Percentiles rank a stretch among this genome's conserved stretches.
phyloP scores from a whole-genome alignment of 2,113 vertebrate species.

The Cynoglossus semilaevis region DNA sequence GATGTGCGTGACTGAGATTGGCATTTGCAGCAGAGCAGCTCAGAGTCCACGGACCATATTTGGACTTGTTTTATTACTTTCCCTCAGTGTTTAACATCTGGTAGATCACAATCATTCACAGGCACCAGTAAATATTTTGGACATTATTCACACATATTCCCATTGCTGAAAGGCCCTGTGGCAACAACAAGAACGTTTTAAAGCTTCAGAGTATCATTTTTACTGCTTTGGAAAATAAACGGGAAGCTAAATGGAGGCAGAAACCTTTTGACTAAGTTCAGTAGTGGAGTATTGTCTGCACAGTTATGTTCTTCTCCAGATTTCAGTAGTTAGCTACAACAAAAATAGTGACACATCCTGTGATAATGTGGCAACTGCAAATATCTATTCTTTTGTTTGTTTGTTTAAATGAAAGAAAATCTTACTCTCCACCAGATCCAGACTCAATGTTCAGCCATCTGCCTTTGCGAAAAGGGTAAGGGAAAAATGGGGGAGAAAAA shows the following conservation, averaged over 20 bases:
- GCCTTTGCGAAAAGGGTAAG: too few species aligned
- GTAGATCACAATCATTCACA: slow-evolving; percentile 57
- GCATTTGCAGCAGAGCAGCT: slow-evolving; percentile 40
- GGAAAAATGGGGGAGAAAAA: too few species aligned
- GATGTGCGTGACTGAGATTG: slow-evolving; percentile 67
- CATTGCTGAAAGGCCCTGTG: background rate
- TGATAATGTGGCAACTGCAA: too few species aligned
- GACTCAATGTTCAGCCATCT: too few species aligned
- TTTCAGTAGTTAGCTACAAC: too few species aligned
- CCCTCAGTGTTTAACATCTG: slow-evolving; percentile 58
- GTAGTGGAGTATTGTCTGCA: too few species aligned
- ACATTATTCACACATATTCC: slow-evolving; percentile 39
- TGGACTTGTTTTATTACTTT: slow-evolving; percentile 65
- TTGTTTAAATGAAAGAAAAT: too few species aligned
- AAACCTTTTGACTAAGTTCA: background rate
- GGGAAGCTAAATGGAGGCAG: background rate
- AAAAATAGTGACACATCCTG: too few species aligned
- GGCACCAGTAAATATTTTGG: slow-evolving; percentile 45
- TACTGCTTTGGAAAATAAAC: background rate
- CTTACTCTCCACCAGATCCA: too few species aligned
- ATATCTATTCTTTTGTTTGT: too few species aligned
- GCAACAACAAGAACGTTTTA: slow-evolving; percentile 3
- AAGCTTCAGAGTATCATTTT: background rate
- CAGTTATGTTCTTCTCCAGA: too few species aligned
- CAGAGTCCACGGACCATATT: slow-evolving; percentile 49